Evolutionary conservation across 1,140 invertebrate species (phyloP), one percentile per base, ranked within the genome.

Genomic region (Leptopilina boulardi): DNA sequence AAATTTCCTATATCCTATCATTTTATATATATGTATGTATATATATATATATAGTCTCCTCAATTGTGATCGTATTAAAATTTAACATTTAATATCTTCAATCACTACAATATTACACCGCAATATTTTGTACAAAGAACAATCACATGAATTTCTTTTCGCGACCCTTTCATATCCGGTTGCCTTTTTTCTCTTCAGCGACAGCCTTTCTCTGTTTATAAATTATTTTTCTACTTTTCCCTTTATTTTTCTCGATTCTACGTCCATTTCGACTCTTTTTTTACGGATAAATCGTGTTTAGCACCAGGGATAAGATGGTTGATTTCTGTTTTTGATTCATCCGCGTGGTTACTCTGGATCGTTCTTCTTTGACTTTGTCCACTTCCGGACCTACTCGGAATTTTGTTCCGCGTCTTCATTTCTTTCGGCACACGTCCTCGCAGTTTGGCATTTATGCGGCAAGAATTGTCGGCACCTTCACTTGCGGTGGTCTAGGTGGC

Each of bases 31-130:
- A 86, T 87, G 83, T 83, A 83, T 80, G 80, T 82, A 85, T 87
- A 83, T 87, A 87, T 80, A 81, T 82, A 85, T 87, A 83, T 87
- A 87, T 86, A 86, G 85, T 87, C 83, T 86, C 82, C 80, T 88
- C 87, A 85, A 89, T 90, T 89, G 89, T 88, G 88, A 91, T 88
- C 85, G 89, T 91, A 91, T 91, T 91, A 91, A 91, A 91, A 91
- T 91, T 91, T 90, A 91, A 91, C 89, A 91, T 91, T 91, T 88
- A 91, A 87, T 89, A 89, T 89, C 82, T 85, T 89, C 87, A 89
- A 90, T 91, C 89, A 90, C 90, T 91, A 91, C 89, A 91, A 91
- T 90, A 89, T 90, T 91, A 91, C 90, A 91, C 87, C 89, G 87
- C 89, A 87, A 90, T 90, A 91, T 90, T 86, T 91, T 91, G 89